Evolutionary conservation across 2,797 vertebrate species (phyloP), one percentile per base, ranked within the genome.

Genomic region (Oryzias dopingdopingensis): DNA sequence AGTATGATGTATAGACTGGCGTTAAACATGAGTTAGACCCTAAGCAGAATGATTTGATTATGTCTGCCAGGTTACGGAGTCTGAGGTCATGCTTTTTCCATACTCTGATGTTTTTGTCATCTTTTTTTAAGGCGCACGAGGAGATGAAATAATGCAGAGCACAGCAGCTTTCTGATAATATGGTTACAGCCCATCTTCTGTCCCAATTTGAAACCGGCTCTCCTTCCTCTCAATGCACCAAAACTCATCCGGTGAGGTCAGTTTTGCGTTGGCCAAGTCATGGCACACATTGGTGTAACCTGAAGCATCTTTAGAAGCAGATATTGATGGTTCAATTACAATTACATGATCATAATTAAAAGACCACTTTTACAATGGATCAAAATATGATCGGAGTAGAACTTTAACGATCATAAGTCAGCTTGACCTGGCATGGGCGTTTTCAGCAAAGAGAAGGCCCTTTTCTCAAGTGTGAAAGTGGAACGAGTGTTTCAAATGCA

Each of bases 1-100:
- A 73, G 80, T 68, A 82, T 88, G 88, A 91, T 91, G 88, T 89
- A 87, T 87, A 81, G 84, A 90, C 85, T 89, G 88, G 86, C 79
- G 77, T 83, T 86, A 72, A 77, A 75, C 76, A 70, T 32, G 40
- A 77, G 74, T 80, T 79, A 41, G 75, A 62, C 80, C 78, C 81
- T 77, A 67, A 40, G 72, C 77, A 82, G 77, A 83, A 79, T 83
- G 80, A 85, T 84, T 85, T 83, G 82, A 88, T 88, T 87, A 83
- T 81, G 80, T 86, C 81, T 88, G 88, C 81, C 80, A 84, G 78
- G 74, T 88, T 88, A 72, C 74, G 64, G 61, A 74, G 77, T 76
- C 85, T 90, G 88, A 91, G 82, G 46, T 92, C 87, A 90, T 89
- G 56, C 71, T 81, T 88, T 88, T 87, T 88, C 84, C 84, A 77